Conservation (phyloP, 2,888 invertebrate species). For the Acronicta aceris region DNA sequence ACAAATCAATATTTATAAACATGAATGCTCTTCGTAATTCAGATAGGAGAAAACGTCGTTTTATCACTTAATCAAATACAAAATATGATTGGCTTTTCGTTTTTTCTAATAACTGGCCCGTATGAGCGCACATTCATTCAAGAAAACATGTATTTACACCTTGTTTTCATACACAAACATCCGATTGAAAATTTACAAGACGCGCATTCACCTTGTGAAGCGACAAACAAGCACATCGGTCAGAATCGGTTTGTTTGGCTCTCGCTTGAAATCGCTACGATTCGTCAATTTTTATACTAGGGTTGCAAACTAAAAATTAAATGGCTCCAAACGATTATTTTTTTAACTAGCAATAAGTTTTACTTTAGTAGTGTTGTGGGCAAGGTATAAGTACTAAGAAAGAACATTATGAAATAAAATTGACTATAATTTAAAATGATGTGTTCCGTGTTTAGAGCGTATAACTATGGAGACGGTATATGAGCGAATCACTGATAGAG, state of each 20-base stretch:
- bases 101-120: slow-evolving; percentile 17
- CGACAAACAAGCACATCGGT: slow-evolving; percentile 70
- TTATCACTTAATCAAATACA: slow-evolving; percentile 60
- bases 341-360: slow-evolving; percentile 12
- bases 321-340: not conserved
- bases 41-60: slow-evolving; percentile 60
- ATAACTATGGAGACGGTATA: too few relatives aligned
- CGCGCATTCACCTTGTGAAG: slow-evolving; percentile 55
- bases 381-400: too few relatives aligned
- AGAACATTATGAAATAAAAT: too few relatives aligned
- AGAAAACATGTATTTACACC: slow-evolving; percentile 60
- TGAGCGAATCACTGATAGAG: too few relatives aligned
- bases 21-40: slow-evolving; percentile 78
- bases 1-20: slow-evolving; percentile 89
- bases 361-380: slow-evolving; percentile 24
- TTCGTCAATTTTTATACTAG: slow-evolving; percentile 62
- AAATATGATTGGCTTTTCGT: slow-evolving; percentile 42
- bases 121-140: slow-evolving; percentile 67
- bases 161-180: slow-evolving; percentile 80
- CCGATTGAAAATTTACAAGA: slow-evolving; percentile 61
- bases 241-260: slow-evolving; percentile 74
- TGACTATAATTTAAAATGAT: too few relatives aligned
- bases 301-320: slow-evolving; percentile 50
- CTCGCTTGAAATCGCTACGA: slow-evolving; percentile 47
- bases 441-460: too few relatives aligned